Base-by-base conservation (phyloP, 53 echinoderm and acorn worm genomes). In the Glandiceps talaboti region DNA sequence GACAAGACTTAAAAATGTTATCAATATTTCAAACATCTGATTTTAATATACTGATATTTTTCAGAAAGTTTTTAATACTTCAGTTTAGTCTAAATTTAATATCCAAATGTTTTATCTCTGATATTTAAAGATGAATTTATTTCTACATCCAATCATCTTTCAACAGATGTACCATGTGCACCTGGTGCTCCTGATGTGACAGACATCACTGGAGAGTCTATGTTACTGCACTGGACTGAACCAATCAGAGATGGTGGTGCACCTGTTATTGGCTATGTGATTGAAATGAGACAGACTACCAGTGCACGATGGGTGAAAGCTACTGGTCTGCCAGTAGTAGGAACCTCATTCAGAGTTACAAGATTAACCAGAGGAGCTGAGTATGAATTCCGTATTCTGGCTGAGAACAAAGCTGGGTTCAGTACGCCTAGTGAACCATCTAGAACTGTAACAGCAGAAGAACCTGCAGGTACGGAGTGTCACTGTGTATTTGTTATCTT, bases 341-440 rank as follows among this genome's bases (percentile, higher is more conserved):
- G 87, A 73, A 87, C 84, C 1, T 83, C 86, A 14, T 80, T 87
- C 73, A 87, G 76, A 78, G 86, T 93, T 0, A 84, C 89, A 1
- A 83, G 89, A 29, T 90, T 93, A 72, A 74, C 82, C 64, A 87
- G 85, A 14, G 93, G 89, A 26, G 85, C 83, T n/a, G 89, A 93
- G 80, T 97, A 97, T 64, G 91, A 93, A 79, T 93, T 93, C 89
- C 76, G 99, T 30, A 89, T 97, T 27, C 90, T 85, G 33, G 93
- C 99, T 6, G 81, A 92, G 27, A 97, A 97, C 82, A 93, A 91
- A 82, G 99, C 99, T 73, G 99, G 99, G 26, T 86, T 93, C 30
- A 88, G 99, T 27, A 81, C 81, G 32, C 87, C 99, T 14, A 87
- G 82, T 0, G 76, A 32, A 14, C 83, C 89, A 1, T 76, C 77